Base-by-base conservation (phyloP, 2,888 invertebrate genomes). In the Tryphoninae sp. region DNA sequence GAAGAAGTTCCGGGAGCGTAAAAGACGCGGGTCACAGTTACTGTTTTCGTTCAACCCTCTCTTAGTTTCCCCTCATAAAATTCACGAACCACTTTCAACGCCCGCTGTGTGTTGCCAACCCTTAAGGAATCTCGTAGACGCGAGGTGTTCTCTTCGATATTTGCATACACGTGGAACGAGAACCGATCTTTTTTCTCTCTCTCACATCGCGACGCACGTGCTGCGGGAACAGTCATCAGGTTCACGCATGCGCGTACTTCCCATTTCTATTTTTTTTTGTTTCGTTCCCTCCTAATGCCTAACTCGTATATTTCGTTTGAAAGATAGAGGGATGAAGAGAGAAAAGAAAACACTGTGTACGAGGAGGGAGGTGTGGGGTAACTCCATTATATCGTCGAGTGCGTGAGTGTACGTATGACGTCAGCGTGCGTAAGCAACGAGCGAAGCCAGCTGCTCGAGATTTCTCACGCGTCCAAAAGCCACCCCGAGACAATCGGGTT, bases 401-500 rank as follows among this genome's bases (percentile, higher is more conserved):
- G 83, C 83, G 84, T 83, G 80, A 82, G 80, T 79, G 82, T 84
- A 85, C 69, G 65, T 51, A 67, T 81, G 80, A 81, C 82, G 83
- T 85, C 81, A 83, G 75, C 64, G n/a, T 58, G 73, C 75, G 75
- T 53, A 71, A 74, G 83, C 53, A 59, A 83, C 59, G 53, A 71
- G 77, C 59, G 65, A 53, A 69, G 78, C 89, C 91, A 91, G 90
- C 91, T 91, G 91, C 90, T 87, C 86, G 88, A 86, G 87, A 89
- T 90, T 91, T 91, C 91, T 91, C 91, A 91, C 91, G 91, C 89
- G 91, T 88, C 89, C 90, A 89, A 90, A 91, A 90, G 90, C 90
- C 89, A 91, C 88, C 88, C 88, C 87, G 87, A 91, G 89, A 91
- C 90, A 91, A 91, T 91, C 86, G 89, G 87, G 89, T 88, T 89